phyloP scores from a whole-genome alignment of 2,888 invertebrate genomes.

The Elysia crispata region DNA sequence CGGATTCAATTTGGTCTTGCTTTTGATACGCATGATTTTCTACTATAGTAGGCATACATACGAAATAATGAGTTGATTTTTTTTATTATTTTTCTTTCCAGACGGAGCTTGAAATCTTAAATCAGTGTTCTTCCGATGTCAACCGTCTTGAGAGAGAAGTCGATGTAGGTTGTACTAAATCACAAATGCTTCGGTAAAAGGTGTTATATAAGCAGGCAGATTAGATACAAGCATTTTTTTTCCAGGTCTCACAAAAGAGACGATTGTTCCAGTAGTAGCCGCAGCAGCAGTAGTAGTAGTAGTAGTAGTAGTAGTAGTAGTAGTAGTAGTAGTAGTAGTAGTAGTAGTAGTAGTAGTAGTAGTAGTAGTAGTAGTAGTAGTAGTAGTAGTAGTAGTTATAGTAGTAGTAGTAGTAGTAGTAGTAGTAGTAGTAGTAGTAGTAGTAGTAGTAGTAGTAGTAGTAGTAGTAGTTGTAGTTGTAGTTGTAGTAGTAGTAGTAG shows the following conservation, averaged over 20 bases:
- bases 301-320: slow-evolving; percentile 9
- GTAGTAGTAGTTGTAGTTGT: neutral
- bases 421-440: slow-evolving; percentile 9
- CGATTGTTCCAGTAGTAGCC: no score
- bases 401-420: slow-evolving; percentile 9
- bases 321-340: slow-evolving; percentile 9
- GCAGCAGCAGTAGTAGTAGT: slow-evolving; percentile 9
- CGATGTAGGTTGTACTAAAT: slow-evolving; percentile 63
- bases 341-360: slow-evolving; percentile 9
- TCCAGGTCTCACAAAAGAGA: no score
- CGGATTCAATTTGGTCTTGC: no score
- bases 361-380: neutral
- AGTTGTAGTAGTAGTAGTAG: neutral
- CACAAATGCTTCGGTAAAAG: no score
- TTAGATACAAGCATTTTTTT: no score
- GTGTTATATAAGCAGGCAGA: no score
- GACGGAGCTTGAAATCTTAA: slow-evolving; percentile 68
- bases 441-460: slow-evolving; percentile 9
- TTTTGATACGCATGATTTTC: no score
- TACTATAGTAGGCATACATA: no score
- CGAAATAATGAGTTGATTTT: no score
- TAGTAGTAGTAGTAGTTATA: neutral
- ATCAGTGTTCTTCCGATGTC: slow-evolving; percentile 65
- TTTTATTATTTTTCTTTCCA: slow-evolving; percentile 54
- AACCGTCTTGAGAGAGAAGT: slow-evolving; percentile 72